Evolutionary conservation across 92 coral and sea anemone genomes (phyloP), one percentile per base, ranked within the genome.

Genomic region (Desmophyllum pertusum): DNA sequence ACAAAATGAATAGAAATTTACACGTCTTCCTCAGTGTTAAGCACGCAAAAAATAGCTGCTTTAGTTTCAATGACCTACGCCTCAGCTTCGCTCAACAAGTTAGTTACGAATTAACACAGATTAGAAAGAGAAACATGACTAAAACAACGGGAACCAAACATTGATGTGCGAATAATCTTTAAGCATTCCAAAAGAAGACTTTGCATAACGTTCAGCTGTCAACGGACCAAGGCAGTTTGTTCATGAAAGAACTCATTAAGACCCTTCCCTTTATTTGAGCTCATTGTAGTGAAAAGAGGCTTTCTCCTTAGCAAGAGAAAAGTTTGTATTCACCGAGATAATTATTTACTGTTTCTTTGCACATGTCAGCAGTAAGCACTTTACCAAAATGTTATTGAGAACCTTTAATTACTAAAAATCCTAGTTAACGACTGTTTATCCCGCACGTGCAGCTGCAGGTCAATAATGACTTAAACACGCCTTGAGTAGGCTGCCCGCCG

Each of bases 401-500:
- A 42, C 35, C 78, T 57, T 57, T 71, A 70, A 81, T 81, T 81
- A 81, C 48, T 61, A 43, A 53, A 64, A 79, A 33, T 64, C 62
- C 68, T 70, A 70, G 75, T 80, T 80, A 80, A 80, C 84, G 86
- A 53, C 78, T 71, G 83, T 45, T 35, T 79, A 27, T 64, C 23
- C 11, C 1, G n/a, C 4, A 38, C 21, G 36, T 10, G 78, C 86
- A 81, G 86, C 78, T 81, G 86, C 45, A 19, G 18, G 25, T 17
- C 42, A 46, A n/a, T 81, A 81, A 81, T 81, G 71, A 81, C 59
- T 81, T 81, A 81, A 66, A 81, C 86, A 81, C 86, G 79, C 86
- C 86, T 81, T 71, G 55, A 25, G 27, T 27, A 52, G 57, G 71
- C n/a, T 52, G 45, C 86, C 86, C 31, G 57, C 61, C 86, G 86